phyloP scores from a whole-genome alignment of 2,888 invertebrate genomes.

The Nomada hirtipes region DNA sequence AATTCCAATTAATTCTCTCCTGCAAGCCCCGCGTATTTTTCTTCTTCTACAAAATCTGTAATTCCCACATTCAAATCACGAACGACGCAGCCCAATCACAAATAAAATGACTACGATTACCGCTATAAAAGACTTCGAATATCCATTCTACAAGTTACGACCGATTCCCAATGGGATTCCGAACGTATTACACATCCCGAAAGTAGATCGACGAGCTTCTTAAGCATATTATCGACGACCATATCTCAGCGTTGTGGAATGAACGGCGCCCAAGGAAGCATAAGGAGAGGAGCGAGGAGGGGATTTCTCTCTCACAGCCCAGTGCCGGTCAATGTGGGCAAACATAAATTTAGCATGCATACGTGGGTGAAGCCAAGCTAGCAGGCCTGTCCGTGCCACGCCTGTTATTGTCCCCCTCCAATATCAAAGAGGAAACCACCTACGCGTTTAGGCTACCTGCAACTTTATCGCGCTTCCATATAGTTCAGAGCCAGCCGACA shows the following conservation, averaged over 20 bases:
- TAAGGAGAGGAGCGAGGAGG: conserved; percentile 8
- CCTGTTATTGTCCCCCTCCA: conserved; percentile 71
- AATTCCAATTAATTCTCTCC: too few relatives aligned
- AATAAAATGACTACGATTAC: conserved; percentile 17
- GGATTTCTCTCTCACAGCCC: conserved; percentile 10
- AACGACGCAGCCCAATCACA: conserved; percentile 27
- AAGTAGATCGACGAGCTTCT: conserved; percentile 57
- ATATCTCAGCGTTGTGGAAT: conserved; percentile 26
- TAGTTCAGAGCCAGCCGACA: conserved; percentile 13
- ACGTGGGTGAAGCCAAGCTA: conserved; percentile 63
- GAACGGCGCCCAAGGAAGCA: conserved; percentile 20
- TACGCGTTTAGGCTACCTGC: conserved; percentile 63
- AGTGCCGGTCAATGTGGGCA: conserved; percentile 47
- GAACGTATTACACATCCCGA: conserved; percentile 6
- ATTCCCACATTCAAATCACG: conserved; percentile 6
- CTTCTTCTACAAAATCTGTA: too few relatives aligned
- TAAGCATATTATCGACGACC: conserved; percentile 51
- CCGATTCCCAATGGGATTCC: conserved; percentile 16
- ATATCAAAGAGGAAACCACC: conserved; percentile 70
- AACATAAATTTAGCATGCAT: conserved; percentile 64
- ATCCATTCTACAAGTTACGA: not conserved
- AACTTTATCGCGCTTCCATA: conserved; percentile 47
- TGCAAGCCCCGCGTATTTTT: too few relatives aligned
- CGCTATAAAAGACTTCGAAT: not conserved
- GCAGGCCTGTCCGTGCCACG: conserved; percentile 61